A percentile compares a stretch with the other conserved stretches of the same genome.
Evolutionary conservation across 2,797 vertebrate genomes (phyloP).

Genomic region (Chaenodraco wilsoni): DNA sequence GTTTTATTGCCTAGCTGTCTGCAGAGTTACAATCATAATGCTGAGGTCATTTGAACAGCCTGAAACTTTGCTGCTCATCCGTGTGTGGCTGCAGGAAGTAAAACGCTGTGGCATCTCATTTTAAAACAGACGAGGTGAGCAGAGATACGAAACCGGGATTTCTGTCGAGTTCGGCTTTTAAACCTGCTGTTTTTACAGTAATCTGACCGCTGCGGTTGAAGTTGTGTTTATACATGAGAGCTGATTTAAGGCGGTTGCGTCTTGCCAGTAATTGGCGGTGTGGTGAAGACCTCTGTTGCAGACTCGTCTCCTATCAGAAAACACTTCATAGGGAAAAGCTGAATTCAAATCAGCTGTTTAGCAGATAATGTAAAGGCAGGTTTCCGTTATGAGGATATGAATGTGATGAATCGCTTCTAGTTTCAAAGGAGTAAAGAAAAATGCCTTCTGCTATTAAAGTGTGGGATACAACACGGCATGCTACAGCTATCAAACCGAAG

Average conservation of each 20-base stretch:
- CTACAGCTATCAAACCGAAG: slow-evolving; percentile 62
- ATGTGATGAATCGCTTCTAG: slow-evolving; percentile 56
- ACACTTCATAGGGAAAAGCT: slow-evolving; percentile 80
- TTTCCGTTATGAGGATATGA: slow-evolving; percentile 64
- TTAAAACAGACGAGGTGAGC: slow-evolving; percentile 60
- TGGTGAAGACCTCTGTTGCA: slow-evolving; percentile 70
- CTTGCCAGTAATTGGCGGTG: slow-evolving; percentile 81
- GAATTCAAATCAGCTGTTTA: slow-evolving; percentile 88
- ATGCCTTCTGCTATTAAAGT: slow-evolving; percentile 76
- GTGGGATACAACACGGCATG: slow-evolving; percentile 47
- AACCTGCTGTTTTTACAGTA: slow-evolving; percentile 68
- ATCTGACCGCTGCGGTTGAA: slow-evolving; percentile 73
- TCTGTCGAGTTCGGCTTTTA: slow-evolving; percentile 69
- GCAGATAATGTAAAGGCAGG: slow-evolving; percentile 84
- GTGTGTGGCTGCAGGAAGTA: slow-evolving; percentile 58
- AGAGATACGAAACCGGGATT: slow-evolving; percentile 58
- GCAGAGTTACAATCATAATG: slow-evolving; percentile 72
- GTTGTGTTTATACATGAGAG: slow-evolving; percentile 76
- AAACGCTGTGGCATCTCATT: slow-evolving; percentile 73
- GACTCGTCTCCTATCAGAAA: slow-evolving; percentile 73
- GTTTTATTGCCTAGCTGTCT: slow-evolving; percentile 70
- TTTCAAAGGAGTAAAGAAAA: slow-evolving; percentile 52
- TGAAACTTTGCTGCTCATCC: slow-evolving; percentile 68
- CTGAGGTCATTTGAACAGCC: slow-evolving; percentile 75
- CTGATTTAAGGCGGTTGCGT: slow-evolving; percentile 79